Evolutionary conservation across 2,797 vertebrate genomes (phyloP).

Genomic region (Phylloscopus collybita): DNA sequence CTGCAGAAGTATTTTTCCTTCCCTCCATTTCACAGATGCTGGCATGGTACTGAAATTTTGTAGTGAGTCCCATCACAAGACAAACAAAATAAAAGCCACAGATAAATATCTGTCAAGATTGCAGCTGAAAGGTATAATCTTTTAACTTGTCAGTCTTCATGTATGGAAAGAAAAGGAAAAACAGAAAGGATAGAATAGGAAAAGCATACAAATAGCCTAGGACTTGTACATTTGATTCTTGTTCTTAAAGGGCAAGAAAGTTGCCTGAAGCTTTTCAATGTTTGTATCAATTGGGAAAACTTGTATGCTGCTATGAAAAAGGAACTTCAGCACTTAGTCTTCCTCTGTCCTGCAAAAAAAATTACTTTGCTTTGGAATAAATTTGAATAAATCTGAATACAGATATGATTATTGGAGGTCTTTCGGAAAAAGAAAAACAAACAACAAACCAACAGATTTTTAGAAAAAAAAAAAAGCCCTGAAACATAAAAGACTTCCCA

Average conservation of each 20-base stretch:
- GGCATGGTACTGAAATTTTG: not conserved
- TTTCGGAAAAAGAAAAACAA: not conserved
- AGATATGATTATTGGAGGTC: not conserved
- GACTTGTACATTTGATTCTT: not conserved
- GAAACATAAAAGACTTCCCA: not conserved
- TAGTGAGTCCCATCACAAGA: not conserved
- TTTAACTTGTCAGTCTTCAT: not conserved
- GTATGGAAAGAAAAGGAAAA: not conserved
- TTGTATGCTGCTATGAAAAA: not conserved
- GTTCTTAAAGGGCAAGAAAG: not conserved
- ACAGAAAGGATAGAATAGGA: not conserved
- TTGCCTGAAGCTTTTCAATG: not conserved
- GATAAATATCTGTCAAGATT: slow-evolving; percentile 21
- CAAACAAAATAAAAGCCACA: slow-evolving; percentile 24
- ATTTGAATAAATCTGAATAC: not conserved
- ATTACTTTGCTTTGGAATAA: not conserved
- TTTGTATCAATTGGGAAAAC: not conserved
- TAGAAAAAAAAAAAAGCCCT: accelerated
- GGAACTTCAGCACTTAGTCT: not conserved
- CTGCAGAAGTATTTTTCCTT: not conserved
- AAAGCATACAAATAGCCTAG: not conserved
- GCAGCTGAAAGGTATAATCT: not conserved
- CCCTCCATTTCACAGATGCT: not conserved
- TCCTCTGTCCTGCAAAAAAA: not conserved
- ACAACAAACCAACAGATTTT: not conserved